phyloP scores from a whole-genome alignment of 2,888 invertebrate species.

The Hyposoter didymator region DNA sequence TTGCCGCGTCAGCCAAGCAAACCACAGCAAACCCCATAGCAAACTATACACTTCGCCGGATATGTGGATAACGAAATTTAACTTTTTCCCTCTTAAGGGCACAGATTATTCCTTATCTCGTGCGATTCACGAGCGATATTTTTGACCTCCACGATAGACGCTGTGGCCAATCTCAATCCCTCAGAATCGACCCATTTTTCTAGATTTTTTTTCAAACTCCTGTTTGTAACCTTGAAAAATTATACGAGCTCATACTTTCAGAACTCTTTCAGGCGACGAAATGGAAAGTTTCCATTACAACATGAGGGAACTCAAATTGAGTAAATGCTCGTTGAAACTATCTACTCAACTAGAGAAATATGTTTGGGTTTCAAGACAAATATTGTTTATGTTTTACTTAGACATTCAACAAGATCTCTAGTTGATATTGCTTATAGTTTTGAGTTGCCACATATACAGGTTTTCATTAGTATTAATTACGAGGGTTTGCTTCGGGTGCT shows the following conservation, averaged over 20 bases:
- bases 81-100: constrained; percentile 79
- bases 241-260: neutral
- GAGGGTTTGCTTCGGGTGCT: constrained; percentile 44
- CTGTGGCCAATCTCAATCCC: neutral
- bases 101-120: constrained; percentile 80
- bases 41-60: constrained; percentile 72
- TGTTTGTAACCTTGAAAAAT: neutral
- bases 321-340: neutral
- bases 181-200: neutral
- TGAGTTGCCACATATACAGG: constrained; percentile 41
- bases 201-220: neutral
- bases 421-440: constrained; percentile 43
- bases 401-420: neutral
- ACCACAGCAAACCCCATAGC: constrained; percentile 62
- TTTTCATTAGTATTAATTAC: constrained; percentile 64
- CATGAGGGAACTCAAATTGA: neutral
- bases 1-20: constrained; percentile 79
- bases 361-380: neutral
- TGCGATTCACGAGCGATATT: constrained; percentile 32
- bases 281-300: neutral
- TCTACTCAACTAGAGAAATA: neutral
- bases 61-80: constrained; percentile 81
- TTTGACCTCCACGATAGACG: neutral
- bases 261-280: neutral
- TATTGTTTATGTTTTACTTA: neutral